Base-by-base conservation (phyloP, 2,888 invertebrate species). In the Amblyteles armatorius region DNA sequence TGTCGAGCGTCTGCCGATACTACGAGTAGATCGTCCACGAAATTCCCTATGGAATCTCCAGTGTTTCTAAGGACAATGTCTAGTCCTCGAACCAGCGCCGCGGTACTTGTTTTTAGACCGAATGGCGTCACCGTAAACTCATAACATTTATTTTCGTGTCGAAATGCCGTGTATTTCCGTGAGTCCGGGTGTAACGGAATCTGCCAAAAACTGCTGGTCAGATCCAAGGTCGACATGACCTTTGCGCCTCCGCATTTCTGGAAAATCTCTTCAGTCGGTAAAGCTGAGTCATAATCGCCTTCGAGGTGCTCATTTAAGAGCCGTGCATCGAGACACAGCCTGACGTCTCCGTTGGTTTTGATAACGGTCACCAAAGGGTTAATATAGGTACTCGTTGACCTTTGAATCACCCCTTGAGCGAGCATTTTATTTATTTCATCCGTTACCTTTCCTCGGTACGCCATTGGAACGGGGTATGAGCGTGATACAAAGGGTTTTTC, bases 321-420 rank as follows among this genome's bases (percentile, higher is more conserved):
- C 0, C 83, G 29, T 0, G 86, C 83, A 36, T 81, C 81, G 79
- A 33, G 33, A 33, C 33, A 79, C 7, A 82, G 0, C 29, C 84
- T 11, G 2, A 84, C 79, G 0, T 79, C 72, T 0, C 84, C 82
- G n/a, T 81, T 69, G 3, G 80, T 81, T 26, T 84, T 79, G 0
- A 78, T 29, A 2, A 67, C 52, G 0, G 71, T 19, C 0, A 91
- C 33, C 5, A 33, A 73, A 0, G 89, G 89, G 36, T 87, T 89
- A 13, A 90, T 90, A 63, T 90, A 91, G 0, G 89, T 87, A 40
- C 88, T 90, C 55, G 86, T 88, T 0, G 90, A 90, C 11, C 88
- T 88, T 72, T 90, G 83, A 13, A 92, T 91, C 2, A 93, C 90
- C 33, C 33, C 33, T 33, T 33, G 33, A 0, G 6, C 33, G 33